Percentiles rank a stretch among this genome's conserved stretches.
Evolutionary conservation across 1,140 invertebrate species (phyloP).

Genomic region (Ceratoteleas bidentatus): DNA sequence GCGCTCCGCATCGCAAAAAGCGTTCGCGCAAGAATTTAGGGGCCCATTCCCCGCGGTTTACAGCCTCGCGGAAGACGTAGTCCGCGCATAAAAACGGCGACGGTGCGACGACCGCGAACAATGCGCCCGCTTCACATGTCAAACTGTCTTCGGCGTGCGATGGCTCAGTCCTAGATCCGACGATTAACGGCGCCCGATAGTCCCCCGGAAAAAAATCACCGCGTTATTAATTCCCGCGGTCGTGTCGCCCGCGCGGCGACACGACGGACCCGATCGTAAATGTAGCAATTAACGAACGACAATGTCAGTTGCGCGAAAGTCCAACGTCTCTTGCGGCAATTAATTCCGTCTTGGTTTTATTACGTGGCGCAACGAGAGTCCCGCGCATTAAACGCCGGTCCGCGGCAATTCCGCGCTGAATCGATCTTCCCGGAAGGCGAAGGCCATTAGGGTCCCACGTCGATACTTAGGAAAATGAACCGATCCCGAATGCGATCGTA

Average conservation of each 20-base stretch:
- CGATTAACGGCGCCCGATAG: conserved; percentile 35
- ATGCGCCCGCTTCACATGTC: conserved; percentile 54
- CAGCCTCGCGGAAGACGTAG: conserved; percentile 25
- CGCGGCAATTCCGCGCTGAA: conserved; percentile 52
- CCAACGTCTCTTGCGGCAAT: conserved; percentile 40
- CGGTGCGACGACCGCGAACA: conserved; percentile 56
- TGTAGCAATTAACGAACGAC: conserved; percentile 44
- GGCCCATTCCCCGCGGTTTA: conserved; percentile 24
- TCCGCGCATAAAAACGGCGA: conserved; percentile 40
- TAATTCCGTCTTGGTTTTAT: conserved; percentile 57
- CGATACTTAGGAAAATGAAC: conserved; percentile 66
- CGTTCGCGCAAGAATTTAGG: conserved; percentile 31
- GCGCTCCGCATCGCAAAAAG: no score
- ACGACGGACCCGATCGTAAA: conserved; percentile 18
- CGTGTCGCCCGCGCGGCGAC: not conserved
- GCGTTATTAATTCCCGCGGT: not conserved
- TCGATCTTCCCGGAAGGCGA: conserved; percentile 63
- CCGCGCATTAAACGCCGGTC: conserved; percentile 48
- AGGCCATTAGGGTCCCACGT: conserved; percentile 59
- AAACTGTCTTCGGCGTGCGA: conserved; percentile 57
- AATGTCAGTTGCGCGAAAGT: conserved; percentile 39
- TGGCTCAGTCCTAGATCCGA: conserved; percentile 48
- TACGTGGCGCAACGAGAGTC: conserved; percentile 52
- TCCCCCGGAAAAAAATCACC: not conserved
- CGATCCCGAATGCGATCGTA: conserved; percentile 51